Conservation (phyloP, 2,888 invertebrate species). For the Aleiodes alternator region DNA sequence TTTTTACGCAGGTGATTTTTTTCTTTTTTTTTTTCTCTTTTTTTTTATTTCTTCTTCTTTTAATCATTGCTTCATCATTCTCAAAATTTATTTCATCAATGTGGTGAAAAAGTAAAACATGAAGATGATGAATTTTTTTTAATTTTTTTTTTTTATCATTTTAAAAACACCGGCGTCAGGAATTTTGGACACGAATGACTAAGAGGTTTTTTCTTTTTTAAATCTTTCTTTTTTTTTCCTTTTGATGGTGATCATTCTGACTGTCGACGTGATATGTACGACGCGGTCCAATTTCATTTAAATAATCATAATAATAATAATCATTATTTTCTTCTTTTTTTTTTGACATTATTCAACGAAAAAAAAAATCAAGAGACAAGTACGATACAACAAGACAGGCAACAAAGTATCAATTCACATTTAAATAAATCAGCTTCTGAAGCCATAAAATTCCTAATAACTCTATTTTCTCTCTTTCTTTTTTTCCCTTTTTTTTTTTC, state of each 20-base stretch:
- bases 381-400: conserved; percentile 38
- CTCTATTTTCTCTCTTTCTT: conserved; percentile 18
- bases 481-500: conserved; percentile 19
- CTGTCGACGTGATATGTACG: conserved; percentile 69
- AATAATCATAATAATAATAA: conserved; percentile 11
- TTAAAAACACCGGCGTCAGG: conserved; percentile 37
- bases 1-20: conserved; percentile 42
- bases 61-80: conserved; percentile 36
- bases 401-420: conserved; percentile 2
- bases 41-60: neutral
- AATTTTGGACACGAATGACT: conserved; percentile 74
- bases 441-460: conserved; percentile 27
- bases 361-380: conserved; percentile 13
- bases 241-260: conserved; percentile 33
- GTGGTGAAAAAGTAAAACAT: conserved; percentile 62
- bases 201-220: conserved; percentile 57
- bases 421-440: conserved; percentile 24
- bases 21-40: conserved; percentile 32
- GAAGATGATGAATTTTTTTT: conserved; percentile 1
- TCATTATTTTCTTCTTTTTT: too few species aligned
- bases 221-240: neutral
- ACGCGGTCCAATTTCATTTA: conserved; percentile 49
- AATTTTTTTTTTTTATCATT: conserved; percentile 8
- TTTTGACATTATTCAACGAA: neutral
- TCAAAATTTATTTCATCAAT: conserved; percentile 63